Percentiles rank a stretch among this genome's conserved stretches.
These are phyloP conservation scores for Blomia tropicalis DNA, from an alignment of 2,888 invertebrate species.

Conservation along the genomic window DNA sequence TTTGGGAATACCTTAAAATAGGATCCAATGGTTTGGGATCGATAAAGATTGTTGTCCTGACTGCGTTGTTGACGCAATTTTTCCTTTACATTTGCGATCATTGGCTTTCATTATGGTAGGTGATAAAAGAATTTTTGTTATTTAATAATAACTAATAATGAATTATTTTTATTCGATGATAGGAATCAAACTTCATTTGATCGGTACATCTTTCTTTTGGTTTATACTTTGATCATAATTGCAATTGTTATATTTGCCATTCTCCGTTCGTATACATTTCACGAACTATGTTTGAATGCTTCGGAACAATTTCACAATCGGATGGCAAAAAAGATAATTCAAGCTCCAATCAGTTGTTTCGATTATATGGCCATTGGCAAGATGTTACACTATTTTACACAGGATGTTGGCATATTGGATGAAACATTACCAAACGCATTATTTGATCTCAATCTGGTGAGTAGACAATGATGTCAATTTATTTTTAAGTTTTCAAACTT, in stretches of 20 bases:
- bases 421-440: conserved; percentile 11
- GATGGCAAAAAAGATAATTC: conserved; percentile 35
- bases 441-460: conserved; percentile 20
- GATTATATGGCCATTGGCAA: conserved; percentile 40
- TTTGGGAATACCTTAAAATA: conserved; percentile 42
- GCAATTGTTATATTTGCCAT: conserved; percentile 25
- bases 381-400: conserved; percentile 15
- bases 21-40: conserved; percentile 42
- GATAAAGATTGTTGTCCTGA: conserved; percentile 40
- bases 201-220: not conserved
- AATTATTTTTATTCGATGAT: conserved; percentile 13
- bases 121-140: conserved; percentile 25
- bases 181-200: not conserved
- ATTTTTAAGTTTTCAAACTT: not conserved
- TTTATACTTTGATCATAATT: conserved; percentile 24
- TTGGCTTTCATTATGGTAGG: conserved; percentile 37
- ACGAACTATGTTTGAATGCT: conserved; percentile 28
- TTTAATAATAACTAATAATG: not conserved
- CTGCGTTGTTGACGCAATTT: conserved; percentile 35
- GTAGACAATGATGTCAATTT: too few relatives aligned
- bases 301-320: conserved; percentile 28
- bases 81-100: conserved; percentile 36
- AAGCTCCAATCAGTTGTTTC: conserved; percentile 38
- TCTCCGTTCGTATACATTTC: conserved; percentile 27
- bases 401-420: conserved; percentile 19